phyloP scores from a whole-genome alignment of 2,888 invertebrate genomes.

The Phytoseiulus persimilis region DNA sequence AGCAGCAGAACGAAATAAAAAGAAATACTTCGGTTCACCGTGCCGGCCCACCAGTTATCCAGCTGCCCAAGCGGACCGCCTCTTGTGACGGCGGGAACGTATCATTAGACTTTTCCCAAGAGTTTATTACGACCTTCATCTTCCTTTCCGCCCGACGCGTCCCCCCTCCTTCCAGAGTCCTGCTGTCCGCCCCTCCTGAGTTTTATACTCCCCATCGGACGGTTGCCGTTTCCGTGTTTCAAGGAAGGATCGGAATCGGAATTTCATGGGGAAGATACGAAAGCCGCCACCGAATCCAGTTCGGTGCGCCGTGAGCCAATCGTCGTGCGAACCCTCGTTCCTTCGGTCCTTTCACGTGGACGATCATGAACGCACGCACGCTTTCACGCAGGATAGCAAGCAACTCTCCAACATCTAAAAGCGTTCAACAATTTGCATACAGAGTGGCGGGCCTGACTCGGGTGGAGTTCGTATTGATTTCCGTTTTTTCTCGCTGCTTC shows the following conservation, averaged over 20 bases:
- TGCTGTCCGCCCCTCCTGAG: background rate
- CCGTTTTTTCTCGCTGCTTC: background rate
- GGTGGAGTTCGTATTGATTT: background rate
- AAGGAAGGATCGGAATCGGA: background rate
- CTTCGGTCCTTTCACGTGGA: background rate
- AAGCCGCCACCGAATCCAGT: background rate
- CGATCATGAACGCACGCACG: background rate
- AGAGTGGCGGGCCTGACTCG: background rate
- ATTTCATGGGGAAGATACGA: background rate
- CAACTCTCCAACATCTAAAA: background rate
- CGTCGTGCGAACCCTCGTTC: background rate
- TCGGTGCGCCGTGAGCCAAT: background rate
- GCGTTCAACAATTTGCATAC: background rate
- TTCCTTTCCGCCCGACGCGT: background rate
- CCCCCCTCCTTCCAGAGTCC: background rate
- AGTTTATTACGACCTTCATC: background rate
- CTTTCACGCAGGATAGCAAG: background rate
- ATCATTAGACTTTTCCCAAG: background rate
- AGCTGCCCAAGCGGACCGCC: background rate
- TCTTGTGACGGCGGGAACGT: background rate
- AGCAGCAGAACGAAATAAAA: background rate
- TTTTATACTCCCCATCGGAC: background rate
- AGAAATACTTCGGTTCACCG: background rate
- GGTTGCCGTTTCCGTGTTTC: background rate
- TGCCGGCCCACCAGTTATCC: background rate